Base-by-base conservation (phyloP, 1,140 invertebrate species). In the Cydia fagiglandana region DNA sequence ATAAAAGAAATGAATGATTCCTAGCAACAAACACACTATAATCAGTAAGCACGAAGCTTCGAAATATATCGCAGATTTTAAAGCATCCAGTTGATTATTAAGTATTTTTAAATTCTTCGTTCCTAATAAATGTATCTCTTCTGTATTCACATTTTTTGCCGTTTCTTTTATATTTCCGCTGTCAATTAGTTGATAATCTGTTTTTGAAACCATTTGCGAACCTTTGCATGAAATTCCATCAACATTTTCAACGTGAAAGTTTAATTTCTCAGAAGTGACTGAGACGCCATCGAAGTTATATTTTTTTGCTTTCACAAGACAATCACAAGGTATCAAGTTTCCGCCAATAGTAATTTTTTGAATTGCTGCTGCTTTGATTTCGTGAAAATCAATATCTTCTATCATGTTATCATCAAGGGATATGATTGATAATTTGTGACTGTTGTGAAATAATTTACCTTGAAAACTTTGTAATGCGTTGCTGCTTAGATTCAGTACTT, bases 221-320 rank as follows among this genome's bases (percentile, higher is more conserved):
- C 64, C 64, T 15, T 34, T 13, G 30, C 64, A 68, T 68, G 64
- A 68, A 34, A 68, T 68, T 34, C 64, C 64, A 68, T 68, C 64
- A 15, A 68, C 64, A 34, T 68, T 68, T 68, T 68, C 64, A 15
- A 34, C 28, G 30, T 68, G 64, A 34, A 68, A 68, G 0, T 68
- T 34, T 13, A 34, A 15, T 68, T 34, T 68, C 13, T 68, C 30
- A 20, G 64, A n/a, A 34, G 24, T 34, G 13, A 68, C 64, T n/a
- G 15, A 2, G 15, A 68, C 24, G 5, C 64, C 64, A n/a, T 30
- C 2, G 7, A 68, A 68, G 5, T n/a, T 9, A 38, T n/a, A 2
- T 15, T 68, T 68, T n/a, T 68, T 68, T 6, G 64, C 24, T 6
- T 13, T 38, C 5, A 34, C 64, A 34, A 68, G 64, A 68, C 10